Evolutionary conservation across 2,797 vertebrate genomes (phyloP).

Genomic region (Champsocephalus esox): DNA sequence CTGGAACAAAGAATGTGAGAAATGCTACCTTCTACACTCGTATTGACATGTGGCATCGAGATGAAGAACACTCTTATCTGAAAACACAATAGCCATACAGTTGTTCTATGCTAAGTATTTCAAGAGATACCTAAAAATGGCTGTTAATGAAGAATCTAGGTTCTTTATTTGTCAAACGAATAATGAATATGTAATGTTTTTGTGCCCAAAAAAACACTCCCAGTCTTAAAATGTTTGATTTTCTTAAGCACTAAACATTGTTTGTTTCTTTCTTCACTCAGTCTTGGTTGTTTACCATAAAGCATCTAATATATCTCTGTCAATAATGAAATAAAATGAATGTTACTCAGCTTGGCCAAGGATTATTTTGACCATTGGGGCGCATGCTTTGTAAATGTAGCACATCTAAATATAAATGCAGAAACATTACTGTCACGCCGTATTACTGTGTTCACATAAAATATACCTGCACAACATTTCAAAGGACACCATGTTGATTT

Average conservation of each 20-base stretch:
- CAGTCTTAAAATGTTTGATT: conserved; percentile 16
- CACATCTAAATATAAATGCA: conserved; percentile 14
- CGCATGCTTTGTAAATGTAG: conserved; percentile 18
- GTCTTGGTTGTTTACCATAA: conserved; percentile 15
- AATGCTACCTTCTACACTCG: conserved; percentile 12
- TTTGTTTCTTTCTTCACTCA: conserved; percentile 21
- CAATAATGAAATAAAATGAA: conserved; percentile 15
- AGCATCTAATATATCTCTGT: conserved; percentile 34
- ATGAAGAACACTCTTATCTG: neutral
- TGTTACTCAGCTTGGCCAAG: neutral
- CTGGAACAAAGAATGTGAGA: conserved; percentile 15
- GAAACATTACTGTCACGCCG: neutral
- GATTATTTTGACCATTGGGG: conserved; percentile 19
- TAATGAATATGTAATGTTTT: conserved; percentile 1
- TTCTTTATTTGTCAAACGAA: neutral
- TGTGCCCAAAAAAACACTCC: neutral
- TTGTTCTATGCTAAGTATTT: conserved; percentile 64
- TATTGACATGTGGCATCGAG: neutral
- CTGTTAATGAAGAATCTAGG: conserved; percentile 28
- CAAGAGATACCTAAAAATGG: conserved; percentile 27
- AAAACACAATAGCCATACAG: conserved; percentile 48
- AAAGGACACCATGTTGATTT: neutral
- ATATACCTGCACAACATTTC: conserved; percentile 11
- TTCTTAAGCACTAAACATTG: conserved; percentile 41
- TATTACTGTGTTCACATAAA: neutral